phyloP scores from a whole-genome alignment of 2,113 vertebrate genomes.

The Saccopteryx bilineata region DNA sequence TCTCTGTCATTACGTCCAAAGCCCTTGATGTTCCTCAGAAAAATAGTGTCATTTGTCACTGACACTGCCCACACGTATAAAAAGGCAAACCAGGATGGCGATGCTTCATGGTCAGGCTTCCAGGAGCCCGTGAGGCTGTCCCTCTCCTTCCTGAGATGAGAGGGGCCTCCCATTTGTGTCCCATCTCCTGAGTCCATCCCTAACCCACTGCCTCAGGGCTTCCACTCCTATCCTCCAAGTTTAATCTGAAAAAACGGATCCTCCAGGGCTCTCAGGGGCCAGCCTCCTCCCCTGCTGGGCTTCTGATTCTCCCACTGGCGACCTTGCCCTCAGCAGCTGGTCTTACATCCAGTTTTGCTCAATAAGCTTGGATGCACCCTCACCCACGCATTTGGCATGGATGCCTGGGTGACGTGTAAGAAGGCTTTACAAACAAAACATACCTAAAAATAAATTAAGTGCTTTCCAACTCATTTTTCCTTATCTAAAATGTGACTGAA shows the following conservation, averaged over 20 bases:
- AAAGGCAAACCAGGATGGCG: neutral
- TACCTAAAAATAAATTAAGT: conserved; percentile 20
- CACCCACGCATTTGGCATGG: neutral
- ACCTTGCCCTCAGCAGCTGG: neutral
- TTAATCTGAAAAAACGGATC: neutral
- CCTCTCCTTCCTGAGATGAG: neutral
- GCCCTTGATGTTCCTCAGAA: neutral
- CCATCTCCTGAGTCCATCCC: neutral
- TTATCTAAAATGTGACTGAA: conserved; percentile 1
- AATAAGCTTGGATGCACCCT: neutral
- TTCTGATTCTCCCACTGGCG: neutral
- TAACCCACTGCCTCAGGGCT: neutral
- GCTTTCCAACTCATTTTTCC: neutral
- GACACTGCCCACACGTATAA: too few relatives aligned
- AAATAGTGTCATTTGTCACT: neutral
- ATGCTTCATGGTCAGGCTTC: neutral
- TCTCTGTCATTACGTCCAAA: neutral
- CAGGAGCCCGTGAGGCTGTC: rapidly evolving
- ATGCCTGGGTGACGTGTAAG: neutral
- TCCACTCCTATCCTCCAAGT: neutral
- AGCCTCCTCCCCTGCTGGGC: neutral
- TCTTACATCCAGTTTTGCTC: neutral
- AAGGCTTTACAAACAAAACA: conserved; percentile 19
- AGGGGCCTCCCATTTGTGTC: too few relatives aligned
- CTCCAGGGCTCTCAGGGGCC: neutral